Evolutionary conservation across 2,113 vertebrate species (phyloP), one percentile per base, ranked within the genome.

Genomic region (Spermophilus dauricus): DNA sequence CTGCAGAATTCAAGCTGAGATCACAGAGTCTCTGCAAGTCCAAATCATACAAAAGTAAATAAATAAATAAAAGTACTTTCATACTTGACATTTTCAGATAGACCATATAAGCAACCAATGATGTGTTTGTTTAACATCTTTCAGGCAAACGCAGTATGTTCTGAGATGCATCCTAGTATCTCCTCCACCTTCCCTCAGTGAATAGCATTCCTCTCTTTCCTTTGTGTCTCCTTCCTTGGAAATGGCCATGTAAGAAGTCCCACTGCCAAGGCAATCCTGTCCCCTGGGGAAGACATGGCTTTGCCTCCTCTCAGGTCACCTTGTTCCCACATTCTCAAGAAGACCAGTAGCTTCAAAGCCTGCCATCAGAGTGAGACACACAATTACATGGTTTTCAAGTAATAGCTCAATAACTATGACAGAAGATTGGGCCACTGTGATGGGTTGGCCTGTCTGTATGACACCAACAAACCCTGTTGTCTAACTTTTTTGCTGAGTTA

Each of bases 381-480:
- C 48, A 61, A 63, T n/a, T 51, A 76, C 34, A 28, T 9, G 28
- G 88, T 72, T 77, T 89, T 32, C 70, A 70, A 89, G 42, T 48
- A 76, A 94, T 2, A 70, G 10, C 81, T 83, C 2, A 2, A 18
- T 69, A 14, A 61, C 61, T 75, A 42, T 2, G 89, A 76, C 77
- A 88, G 75, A 53, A 88, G 75, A 45, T 37, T 22, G 11, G 58
- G 58, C 20, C 18, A n/a, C 30, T 90, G 1, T 9, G 1, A 12
- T 32, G 48, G n/a, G n/a, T 45, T 93, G 78, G 81, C 65, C 67
- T 91, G 86, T 96, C 90, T 87, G 24, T n/a, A 7, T 13, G 72
- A 76, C 72, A 69, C 34, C 86, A 70, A 39, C 67, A 26, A 42
- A 30, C 8, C 17, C 16, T 10, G 16, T 26, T 37, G 48, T 75